Evolutionary conservation across 2,113 vertebrate species (phyloP), one percentile per base, ranked within the genome.

Genomic region (Zosterops hypoxanthus): DNA sequence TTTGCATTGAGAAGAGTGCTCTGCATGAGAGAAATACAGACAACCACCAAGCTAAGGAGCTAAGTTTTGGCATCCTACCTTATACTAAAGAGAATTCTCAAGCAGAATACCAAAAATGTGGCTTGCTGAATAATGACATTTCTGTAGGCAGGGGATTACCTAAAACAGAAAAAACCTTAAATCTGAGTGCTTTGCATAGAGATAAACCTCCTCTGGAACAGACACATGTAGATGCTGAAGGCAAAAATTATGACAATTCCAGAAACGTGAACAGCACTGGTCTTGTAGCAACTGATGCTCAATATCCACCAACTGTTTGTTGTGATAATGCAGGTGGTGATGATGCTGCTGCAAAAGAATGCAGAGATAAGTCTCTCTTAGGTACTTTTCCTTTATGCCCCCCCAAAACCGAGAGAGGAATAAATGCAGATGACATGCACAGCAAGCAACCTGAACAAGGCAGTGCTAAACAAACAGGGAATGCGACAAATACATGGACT

Each of bases 61-160:
- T 94, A 50, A 82, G 60, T 92, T 88, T 89, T 92, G 83, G 60
- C 61, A 47, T 79, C 59, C 36, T 41, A 16, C 52, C 92, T 91
- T 73, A 41, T 49, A 47, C 70, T 92, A 64, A 91, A 94, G 96
- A 97, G 93, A 90, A 86, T 71, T 88, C 93, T 94, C 93, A 88
- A 78, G 56, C 72, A 82, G 69, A 89, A 39, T 47, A 60, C 92
- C 88, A 95, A 57, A 95, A 95, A 83, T 64, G 31, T 34, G 64
- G 72, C 53, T 97, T 95, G 75, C 83, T 91, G 78, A 86, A 95
- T 50, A 59, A 28, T 81, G 73, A 89, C 64, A 71, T 53, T 77
- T 59, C 49, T 21, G 70, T 88, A 78, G 95, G 78, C 63, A 95
- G 86, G 69, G 70, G 82, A 76, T 81, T 94, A 24, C 44, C 26